Percentiles rank a stretch among this genome's conserved stretches.
phyloP scores from a whole-genome alignment of 2,797 vertebrate genomes.

The Crocodylus rhombifer region DNA sequence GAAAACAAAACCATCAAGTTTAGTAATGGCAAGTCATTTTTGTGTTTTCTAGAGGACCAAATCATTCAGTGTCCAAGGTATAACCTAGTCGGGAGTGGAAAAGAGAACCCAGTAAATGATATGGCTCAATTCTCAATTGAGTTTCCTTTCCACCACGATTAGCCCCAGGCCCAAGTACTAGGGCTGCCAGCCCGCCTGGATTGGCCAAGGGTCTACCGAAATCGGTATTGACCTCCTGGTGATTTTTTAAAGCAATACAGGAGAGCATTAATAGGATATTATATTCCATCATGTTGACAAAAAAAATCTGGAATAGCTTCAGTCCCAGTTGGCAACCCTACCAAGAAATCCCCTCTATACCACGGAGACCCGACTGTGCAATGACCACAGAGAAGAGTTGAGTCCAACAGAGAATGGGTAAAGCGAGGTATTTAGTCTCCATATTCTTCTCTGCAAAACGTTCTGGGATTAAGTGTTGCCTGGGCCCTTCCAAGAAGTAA shows the following conservation, averaged over 20 bases:
- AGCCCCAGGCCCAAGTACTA: rapidly evolving
- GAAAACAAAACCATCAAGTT: neutral
- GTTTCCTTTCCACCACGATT: neutral
- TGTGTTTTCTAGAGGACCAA: neutral
- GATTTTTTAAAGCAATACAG: too few relatives aligned
- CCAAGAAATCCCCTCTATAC: neutral
- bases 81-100: neutral
- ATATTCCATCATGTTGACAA: too few relatives aligned
- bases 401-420: neutral
- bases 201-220: too few relatives aligned
- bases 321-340: neutral
- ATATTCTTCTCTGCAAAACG: neutral
- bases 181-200: rapidly evolving
- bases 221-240: too few relatives aligned
- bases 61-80: rapidly evolving
- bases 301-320: neutral
- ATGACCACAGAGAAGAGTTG: neutral
- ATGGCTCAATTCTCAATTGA: neutral
- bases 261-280: too few relatives aligned
- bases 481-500: neutral
- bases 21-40: neutral
- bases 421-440: neutral
- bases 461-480: rapidly evolving
- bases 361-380: neutral
- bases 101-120: neutral